phyloP scores from a whole-genome alignment of 2,797 vertebrate species.

The Tinamus major region DNA sequence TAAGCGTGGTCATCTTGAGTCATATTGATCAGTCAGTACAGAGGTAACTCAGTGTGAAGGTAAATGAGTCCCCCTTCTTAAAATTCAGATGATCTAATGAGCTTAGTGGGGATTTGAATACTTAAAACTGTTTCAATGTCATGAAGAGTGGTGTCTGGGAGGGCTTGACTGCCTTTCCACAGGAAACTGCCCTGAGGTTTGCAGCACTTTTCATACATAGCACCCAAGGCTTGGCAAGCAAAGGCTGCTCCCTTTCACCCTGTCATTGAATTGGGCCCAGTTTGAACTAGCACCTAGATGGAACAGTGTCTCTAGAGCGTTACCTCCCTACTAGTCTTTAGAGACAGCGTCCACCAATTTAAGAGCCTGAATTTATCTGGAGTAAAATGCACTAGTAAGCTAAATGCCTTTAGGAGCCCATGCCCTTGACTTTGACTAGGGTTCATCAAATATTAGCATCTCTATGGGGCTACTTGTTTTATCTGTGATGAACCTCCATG shows the following conservation, averaged over 20 bases:
- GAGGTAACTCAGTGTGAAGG: background rate
- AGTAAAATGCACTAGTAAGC: background rate
- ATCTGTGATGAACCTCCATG: background rate
- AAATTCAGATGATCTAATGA: background rate
- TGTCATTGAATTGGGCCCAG: background rate
- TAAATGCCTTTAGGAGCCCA: background rate
- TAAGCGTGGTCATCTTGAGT: background rate
- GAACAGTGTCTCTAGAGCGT: background rate
- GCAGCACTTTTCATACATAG: fast-evolving
- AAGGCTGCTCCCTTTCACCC: background rate
- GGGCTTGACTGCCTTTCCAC: background rate
- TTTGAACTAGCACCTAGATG: background rate
- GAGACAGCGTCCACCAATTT: background rate
- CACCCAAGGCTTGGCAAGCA: background rate
- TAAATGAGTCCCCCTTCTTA: fast-evolving
- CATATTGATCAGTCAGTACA: background rate
- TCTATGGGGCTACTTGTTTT: background rate
- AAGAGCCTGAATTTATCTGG: background rate
- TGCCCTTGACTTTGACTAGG: background rate
- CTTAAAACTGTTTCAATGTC: background rate
- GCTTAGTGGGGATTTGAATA: background rate
- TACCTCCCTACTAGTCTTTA: background rate
- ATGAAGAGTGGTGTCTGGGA: background rate
- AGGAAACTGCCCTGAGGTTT: background rate
- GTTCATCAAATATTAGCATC: background rate